Evolutionary conservation across 2,888 invertebrate genomes (phyloP).

Genomic region (Limenitis camilla): DNA sequence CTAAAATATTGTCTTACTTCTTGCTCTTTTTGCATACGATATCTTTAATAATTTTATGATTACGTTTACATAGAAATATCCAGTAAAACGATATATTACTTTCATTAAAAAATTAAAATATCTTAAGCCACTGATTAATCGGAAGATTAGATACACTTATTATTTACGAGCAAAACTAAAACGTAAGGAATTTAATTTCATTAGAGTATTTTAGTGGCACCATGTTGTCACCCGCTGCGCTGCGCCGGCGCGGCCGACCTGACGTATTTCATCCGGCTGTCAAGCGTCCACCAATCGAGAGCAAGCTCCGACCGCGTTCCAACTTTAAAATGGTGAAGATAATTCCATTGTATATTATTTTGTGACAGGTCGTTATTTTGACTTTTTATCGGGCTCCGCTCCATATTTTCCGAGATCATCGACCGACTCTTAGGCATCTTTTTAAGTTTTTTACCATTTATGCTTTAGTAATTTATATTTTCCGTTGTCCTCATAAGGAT

Average conservation of each 20-base stretch:
- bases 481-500: not conserved
- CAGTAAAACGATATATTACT: not conserved
- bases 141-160: slow-evolving; percentile 68
- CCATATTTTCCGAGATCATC: slow-evolving; percentile 53
- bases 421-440: slow-evolving; percentile 22
- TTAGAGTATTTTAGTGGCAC: slow-evolving; percentile 68
- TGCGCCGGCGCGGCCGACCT: slow-evolving; percentile 49
- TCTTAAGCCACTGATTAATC: slow-evolving; percentile 62
- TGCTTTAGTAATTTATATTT: slow-evolving; percentile 13
- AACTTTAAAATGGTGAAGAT: slow-evolving; percentile 71
- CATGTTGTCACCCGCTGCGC: slow-evolving; percentile 71
- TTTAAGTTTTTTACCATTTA: slow-evolving; percentile 8
- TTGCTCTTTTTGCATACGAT: too few species aligned
- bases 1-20: too few species aligned
- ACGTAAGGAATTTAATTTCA: slow-evolving; percentile 74
- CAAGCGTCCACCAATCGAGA: slow-evolving; percentile 58
- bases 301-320: slow-evolving; percentile 44
- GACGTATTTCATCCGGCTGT: slow-evolving; percentile 71
- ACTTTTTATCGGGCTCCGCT: slow-evolving; percentile 61
- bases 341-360: slow-evolving; percentile 73
- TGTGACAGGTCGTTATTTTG: slow-evolving; percentile 74
- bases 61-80: too few species aligned
- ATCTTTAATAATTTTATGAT: too few species aligned
- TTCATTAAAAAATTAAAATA: slow-evolving; percentile 34
- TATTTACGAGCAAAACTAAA: slow-evolving; percentile 71